phyloP scores from a whole-genome alignment of 2,888 invertebrate genomes.

The Gari tellinella region DNA sequence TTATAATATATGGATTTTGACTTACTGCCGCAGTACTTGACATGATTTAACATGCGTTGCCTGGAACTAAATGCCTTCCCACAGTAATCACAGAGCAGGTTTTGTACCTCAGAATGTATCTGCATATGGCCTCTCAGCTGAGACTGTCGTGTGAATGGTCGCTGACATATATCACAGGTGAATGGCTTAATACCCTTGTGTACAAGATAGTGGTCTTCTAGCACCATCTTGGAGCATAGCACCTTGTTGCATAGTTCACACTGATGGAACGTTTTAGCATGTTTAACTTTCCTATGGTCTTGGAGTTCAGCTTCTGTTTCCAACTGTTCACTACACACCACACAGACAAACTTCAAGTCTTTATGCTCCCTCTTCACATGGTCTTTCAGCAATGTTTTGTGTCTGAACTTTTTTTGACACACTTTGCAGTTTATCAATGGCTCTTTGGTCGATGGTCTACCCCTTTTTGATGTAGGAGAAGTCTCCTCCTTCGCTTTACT shows the following conservation, averaged over 20 bases:
- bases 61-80: slow-evolving; percentile 44
- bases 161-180: slow-evolving; percentile 34
- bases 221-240: slow-evolving; percentile 29
- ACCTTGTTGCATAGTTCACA: slow-evolving; percentile 42
- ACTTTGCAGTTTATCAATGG: slow-evolving; percentile 18
- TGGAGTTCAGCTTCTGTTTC: slow-evolving; percentile 10
- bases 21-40: slow-evolving; percentile 44
- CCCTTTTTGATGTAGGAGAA: neutral
- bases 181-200: slow-evolving; percentile 45
- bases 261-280: slow-evolving; percentile 13
- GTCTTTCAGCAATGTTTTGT: slow-evolving; percentile 7
- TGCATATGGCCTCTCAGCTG: slow-evolving; percentile 43
- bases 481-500: neutral
- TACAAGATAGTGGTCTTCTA: slow-evolving; percentile 37
- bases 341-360: slow-evolving; percentile 15
- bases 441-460: neutral
- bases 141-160: slow-evolving; percentile 36
- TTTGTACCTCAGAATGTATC: slow-evolving; percentile 30
- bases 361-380: slow-evolving; percentile 23
- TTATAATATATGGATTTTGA: too few relatives aligned
- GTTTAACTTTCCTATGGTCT: slow-evolving; percentile 16
- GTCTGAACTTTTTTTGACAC: slow-evolving; percentile 11
- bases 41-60: slow-evolving; percentile 42
- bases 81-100: slow-evolving; percentile 42
- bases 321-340: slow-evolving; percentile 21